Evolutionary conservation across 2,888 invertebrate species (phyloP), one percentile per base, ranked within the genome.

Genomic region (Philhelius pedissequus): DNA sequence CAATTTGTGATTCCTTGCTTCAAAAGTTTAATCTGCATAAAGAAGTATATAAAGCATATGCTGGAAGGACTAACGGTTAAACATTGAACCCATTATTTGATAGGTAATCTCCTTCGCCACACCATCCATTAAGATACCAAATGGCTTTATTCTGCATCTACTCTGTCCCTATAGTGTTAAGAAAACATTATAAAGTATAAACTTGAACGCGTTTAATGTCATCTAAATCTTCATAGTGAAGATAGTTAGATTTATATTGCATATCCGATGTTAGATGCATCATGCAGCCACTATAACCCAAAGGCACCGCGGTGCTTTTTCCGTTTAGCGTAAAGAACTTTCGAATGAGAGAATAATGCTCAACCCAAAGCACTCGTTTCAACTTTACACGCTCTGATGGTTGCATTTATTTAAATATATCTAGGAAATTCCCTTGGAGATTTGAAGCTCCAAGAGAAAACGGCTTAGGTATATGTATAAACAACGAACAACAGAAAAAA

Each of bases 361-460:
- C 20, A 60, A 60, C 40, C 22, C 25, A 60, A 40, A 40, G 25
- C 22, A 25, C 38, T 60, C 58, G 40, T 60, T 60, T 60, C 58
- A 60, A 60, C 58, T 60, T 60, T 25, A 60, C 58, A 60, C 38
- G 38, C 58, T 38, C 58, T 35, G 58, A 58, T 58, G 38, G 22
- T 38, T 38, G 32, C 30, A 40, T 60, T 60, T 60, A 60, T 60
- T 60, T 40, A 40, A 60, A 60, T 58, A 60, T 38, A 13, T 38
- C 38, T 38, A 25, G n/a, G 40, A 15, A 40, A 54, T 13, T 32
- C 54, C 54, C 32, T 54, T 54, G 32, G 32, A 32, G 20, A 54
- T 13, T 54, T 18, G 32, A 32, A 18, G 11, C 20, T 52, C 30
- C 11, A 15, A 4, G 11, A 22, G 45, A 48, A 22, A 48, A 22